Evolutionary conservation across 2,113 vertebrate species (phyloP), one percentile per base, ranked within the genome.

Genomic region (Pycnonotus jocosus): DNA sequence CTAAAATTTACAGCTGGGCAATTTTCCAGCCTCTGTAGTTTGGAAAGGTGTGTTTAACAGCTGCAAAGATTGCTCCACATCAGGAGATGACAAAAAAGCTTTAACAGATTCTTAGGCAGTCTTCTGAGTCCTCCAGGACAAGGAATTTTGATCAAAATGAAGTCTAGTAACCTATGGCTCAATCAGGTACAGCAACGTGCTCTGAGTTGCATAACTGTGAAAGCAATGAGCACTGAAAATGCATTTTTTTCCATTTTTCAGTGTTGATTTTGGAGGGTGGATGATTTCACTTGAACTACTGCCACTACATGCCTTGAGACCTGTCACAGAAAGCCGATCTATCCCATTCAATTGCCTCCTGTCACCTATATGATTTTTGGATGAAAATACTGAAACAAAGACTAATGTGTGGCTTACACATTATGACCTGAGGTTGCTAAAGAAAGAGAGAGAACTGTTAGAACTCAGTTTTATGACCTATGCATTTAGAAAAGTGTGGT

Each of bases 341-440:
- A 65, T 69, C 58, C 71, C 37, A 51, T 72, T 74, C 48, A 94
- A 91, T 85, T 27, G 17, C 40, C 31, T 93, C 61, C 74, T 69
- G 53, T 79, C 76, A 76, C 42, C 33, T n/a, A 60, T 48, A 93
- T 87, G 54, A 92, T 69, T 76, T 89, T 70, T 6, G 11, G 42
- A 92, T 91, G n/a, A 93, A 95, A 91, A 95, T 40, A 70, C 71
- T 86, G 68, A 94, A 94, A 70, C 69, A 93, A 83, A 89, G 81
- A 68, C 64, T 51, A 40, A 42, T 69, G 33, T 73, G n/a, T 23
- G 50, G 53, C 40, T 97, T 92, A 77, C 37, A 57, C 24, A 51
- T 44, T 72, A 74, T 48, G 72, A 38, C 83, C 58, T 65, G 51
- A 88, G 23, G 38, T 92, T 82, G 56, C 45, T 88, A 71, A 66